Conservation (phyloP, 1,140 invertebrate species). For the silkworm (Bombyx mori) region ASM3026992v2 NC_085112.1:1310501-1311000, state of each 20-base stretch:
- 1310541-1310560: too few species aligned
- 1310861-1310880: not conserved
- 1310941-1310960: too few species aligned
- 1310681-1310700: conserved; percentile 1
- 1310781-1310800: conserved; percentile 92
- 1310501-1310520: too few species aligned
- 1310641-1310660: not conserved
- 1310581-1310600: too few species aligned
- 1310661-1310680: conserved; percentile 2
- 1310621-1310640: too few species aligned
- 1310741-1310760: conserved; percentile 87
- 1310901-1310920: not conserved
- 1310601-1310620: too few species aligned
- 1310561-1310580: too few species aligned
- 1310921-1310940: not conserved
- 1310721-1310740: conserved; percentile 88
- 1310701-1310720: conserved; percentile 78
- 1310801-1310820: conserved; percentile 84
- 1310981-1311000: too few species aligned
- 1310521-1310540: too few species aligned
- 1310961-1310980: too few species aligned
- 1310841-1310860: not conserved
- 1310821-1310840: not conserved
- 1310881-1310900: not conserved
- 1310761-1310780: conserved; percentile 89